Conservation (phyloP, 2,797 vertebrate genomes). For the Eupleurogrammus muticus region DNA sequence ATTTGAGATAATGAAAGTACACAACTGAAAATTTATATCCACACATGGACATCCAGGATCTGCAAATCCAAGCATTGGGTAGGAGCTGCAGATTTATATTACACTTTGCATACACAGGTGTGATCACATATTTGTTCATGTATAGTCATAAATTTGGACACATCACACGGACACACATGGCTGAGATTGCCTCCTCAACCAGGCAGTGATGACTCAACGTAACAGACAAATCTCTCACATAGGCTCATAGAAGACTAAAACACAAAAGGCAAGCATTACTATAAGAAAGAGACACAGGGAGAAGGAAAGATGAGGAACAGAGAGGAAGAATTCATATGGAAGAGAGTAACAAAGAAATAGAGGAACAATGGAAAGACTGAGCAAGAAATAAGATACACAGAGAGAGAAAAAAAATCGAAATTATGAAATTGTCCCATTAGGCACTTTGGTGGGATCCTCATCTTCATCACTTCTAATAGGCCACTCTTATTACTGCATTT, state of each 20-base stretch:
- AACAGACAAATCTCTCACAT: neutral
- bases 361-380: neutral
- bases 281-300: neutral
- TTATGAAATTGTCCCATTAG: slow-evolving; percentile 49
- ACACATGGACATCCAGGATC: too few species aligned
- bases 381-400: neutral
- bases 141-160: neutral
- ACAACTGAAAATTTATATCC: too few species aligned
- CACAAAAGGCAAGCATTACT: neutral
- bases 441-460: slow-evolving; percentile 36
- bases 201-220: neutral
- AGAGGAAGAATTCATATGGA: neutral
- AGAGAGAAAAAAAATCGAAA: slow-evolving; percentile 30
- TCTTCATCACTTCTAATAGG: slow-evolving; percentile 52
- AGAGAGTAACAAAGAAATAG: neutral
- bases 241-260: neutral
- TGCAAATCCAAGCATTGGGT: too few species aligned
- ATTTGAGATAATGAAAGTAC: too few species aligned
- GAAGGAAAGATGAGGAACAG: neutral
- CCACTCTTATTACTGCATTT: too few species aligned
- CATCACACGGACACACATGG: neutral
- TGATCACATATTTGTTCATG: too few species aligned
- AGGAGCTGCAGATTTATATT: too few species aligned
- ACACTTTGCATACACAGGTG: too few species aligned
- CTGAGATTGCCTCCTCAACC: neutral